These are phyloP conservation scores for Andricus curvator DNA, from an alignment of 2,888 invertebrate species.

Conservation along the genomic window DNA sequence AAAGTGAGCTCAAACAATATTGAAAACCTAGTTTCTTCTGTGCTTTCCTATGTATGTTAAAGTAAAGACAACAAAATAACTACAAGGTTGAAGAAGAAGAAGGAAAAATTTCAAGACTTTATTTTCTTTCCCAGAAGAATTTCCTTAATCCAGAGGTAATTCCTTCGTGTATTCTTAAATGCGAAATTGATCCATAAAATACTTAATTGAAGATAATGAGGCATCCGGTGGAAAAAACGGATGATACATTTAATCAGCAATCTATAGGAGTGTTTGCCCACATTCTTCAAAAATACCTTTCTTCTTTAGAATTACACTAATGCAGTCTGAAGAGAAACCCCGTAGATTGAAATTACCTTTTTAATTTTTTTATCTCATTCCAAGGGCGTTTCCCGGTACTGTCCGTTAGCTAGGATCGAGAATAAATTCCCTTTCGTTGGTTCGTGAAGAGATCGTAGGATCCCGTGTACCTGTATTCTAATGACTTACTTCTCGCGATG, in stretches of 20 bases:
- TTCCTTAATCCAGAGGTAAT: no score
- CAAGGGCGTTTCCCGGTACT: constrained; percentile 21
- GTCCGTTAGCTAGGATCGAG: constrained; percentile 42
- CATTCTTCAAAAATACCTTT: not conserved
- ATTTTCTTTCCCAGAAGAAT: no score
- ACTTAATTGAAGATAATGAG: not conserved
- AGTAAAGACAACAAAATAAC: no score
- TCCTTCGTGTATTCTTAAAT: not conserved
- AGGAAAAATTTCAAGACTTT: no score
- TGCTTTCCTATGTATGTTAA: no score
- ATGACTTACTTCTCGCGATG: constrained; percentile 62
- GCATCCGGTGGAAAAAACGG: not conserved
- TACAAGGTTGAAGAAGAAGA: no score
- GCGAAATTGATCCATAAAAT: no score
- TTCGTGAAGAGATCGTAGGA: constrained; percentile 51
- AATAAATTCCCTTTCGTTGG: constrained; percentile 62
- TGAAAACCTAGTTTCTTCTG: no score
- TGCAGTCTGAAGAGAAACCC: not conserved
- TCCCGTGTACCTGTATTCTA: constrained; percentile 57
- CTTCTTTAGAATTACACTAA: not conserved
- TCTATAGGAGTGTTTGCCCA: not conserved
- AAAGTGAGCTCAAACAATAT: no score
- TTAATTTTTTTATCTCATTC: not conserved
- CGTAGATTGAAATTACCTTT: not conserved
- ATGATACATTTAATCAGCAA: not conserved